Conservation (phyloP, 1,140 invertebrate genomes). For the Tetragonula clypearis region DNA sequence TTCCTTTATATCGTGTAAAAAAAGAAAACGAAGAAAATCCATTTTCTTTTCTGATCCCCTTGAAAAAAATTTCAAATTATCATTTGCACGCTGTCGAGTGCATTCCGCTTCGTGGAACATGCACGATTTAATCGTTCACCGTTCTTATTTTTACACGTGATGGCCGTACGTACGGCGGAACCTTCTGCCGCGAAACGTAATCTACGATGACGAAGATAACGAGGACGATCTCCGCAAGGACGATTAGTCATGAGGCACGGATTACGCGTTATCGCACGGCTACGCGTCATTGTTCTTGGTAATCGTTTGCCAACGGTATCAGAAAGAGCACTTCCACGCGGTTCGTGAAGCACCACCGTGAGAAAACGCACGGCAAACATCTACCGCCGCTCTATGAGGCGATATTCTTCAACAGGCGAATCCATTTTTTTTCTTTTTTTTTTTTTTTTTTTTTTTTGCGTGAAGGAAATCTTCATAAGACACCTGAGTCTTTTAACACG, state of each 20-base stretch:
- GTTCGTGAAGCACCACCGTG: constrained; percentile 11
- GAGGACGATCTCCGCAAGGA: constrained; percentile 62
- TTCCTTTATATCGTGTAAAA: neutral
- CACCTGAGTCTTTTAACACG: too few relatives aligned
- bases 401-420: neutral
- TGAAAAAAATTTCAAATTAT: neutral
- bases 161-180: neutral
- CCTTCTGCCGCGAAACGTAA: constrained; percentile 31
- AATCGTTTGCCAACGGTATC: constrained; percentile 46
- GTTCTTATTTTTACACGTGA: neutral
- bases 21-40: too few relatives aligned
- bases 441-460: too few relatives aligned
- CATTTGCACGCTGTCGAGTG: too few relatives aligned
- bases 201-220: constrained; percentile 60
- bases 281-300: constrained; percentile 62
- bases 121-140: neutral
- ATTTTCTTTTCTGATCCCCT: neutral
- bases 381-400: neutral
- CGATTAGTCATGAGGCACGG: constrained; percentile 58
- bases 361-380: constrained; percentile 15
- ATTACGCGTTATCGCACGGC: constrained; percentile 54
- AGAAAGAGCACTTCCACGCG: neutral
- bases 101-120: neutral
- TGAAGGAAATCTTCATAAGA: too few relatives aligned
- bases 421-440: too few relatives aligned